Evolutionary conservation across 2,113 vertebrate species (phyloP).

Genomic region (cat (Felis catus)): F.catus_Fca126_mat1.0 CM031414.1:54018001-54018500

Average conservation of each 20-base stretch:
- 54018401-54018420: background rate
- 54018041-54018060: background rate
- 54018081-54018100: background rate
- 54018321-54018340: background rate
- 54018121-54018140: background rate
- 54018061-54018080: background rate
- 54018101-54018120: background rate
- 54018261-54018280: background rate
- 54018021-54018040: background rate
- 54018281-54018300: background rate
- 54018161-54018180: background rate
- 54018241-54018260: background rate
- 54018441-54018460: background rate
- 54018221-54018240: background rate
- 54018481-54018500: background rate
- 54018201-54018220: background rate
- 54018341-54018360: background rate
- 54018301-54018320: background rate
- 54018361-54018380: background rate
- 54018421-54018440: background rate
- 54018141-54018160: background rate
- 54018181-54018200: background rate
- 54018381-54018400: background rate
- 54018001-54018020: background rate
- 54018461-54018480: background rate